These are phyloP conservation scores for Rhinolophus ferrumequinum DNA, from an alignment of 2,113 vertebrate species.

Conservation along the genomic window DNA sequence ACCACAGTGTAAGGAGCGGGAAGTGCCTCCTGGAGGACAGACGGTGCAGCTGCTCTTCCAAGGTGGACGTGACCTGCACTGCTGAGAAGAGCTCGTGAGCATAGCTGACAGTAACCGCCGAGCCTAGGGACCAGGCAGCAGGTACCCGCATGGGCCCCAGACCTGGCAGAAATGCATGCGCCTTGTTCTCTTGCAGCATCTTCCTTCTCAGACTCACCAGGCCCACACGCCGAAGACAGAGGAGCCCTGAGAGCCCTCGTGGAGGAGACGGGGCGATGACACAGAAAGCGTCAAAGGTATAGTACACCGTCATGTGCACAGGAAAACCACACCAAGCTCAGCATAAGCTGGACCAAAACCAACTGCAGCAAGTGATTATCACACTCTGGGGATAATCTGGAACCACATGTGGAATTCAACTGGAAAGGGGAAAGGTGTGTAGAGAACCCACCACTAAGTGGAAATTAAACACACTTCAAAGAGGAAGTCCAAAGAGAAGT, in stretches of 20 bases:
- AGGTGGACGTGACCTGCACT: not conserved
- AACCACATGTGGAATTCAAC: not conserved
- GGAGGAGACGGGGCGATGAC: too few species aligned
- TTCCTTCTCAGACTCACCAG: too few species aligned
- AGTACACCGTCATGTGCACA: too few species aligned
- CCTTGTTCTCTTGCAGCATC: not conserved
- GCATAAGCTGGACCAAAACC: too few species aligned
- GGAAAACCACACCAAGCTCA: too few species aligned
- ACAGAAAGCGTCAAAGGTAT: too few species aligned
- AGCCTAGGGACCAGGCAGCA: not conserved
- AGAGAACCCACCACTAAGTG: not conserved
- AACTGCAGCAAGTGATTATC: too few species aligned
- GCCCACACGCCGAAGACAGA: too few species aligned
- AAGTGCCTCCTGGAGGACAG: not conserved
- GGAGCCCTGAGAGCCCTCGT: too few species aligned
- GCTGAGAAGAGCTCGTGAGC: not conserved
- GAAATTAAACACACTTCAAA: not conserved
- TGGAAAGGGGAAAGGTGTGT: not conserved
- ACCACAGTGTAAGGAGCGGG: not conserved
- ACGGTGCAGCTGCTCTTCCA: not conserved
- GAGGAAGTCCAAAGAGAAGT: not conserved
- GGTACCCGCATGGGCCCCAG: rapidly evolving
- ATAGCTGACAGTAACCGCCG: not conserved
- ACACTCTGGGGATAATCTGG: too few species aligned
- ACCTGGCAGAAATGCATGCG: not conserved